Conservation (phyloP, 2,113 vertebrate species). For the Lycaon pictus region DNA sequence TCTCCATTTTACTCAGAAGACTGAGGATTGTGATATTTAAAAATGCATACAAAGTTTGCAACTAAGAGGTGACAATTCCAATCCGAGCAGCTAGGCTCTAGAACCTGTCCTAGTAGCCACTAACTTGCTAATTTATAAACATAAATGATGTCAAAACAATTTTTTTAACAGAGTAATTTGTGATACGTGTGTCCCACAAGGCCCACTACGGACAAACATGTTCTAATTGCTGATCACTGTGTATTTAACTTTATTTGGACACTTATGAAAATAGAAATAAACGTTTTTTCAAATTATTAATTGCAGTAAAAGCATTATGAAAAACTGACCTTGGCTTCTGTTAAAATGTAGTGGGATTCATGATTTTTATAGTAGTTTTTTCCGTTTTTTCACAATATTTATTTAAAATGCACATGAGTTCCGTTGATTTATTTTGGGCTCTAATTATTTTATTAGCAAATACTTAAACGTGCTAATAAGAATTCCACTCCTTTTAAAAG, state of each 20-base stretch:
- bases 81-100: neutral
- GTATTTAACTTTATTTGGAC: neutral
- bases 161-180: neutral
- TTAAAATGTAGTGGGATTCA: neutral
- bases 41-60: neutral
- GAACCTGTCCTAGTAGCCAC: neutral
- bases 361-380: neutral
- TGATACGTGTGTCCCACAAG: neutral
- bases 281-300: neutral
- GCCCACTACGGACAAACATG: neutral
- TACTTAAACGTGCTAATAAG: neutral
- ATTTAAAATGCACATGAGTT: neutral
- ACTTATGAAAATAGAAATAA: neutral
- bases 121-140: neutral
- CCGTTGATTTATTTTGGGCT: neutral
- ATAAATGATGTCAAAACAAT: accelerated
- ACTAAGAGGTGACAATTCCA: neutral
- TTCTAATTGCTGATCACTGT: neutral
- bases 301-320: neutral
- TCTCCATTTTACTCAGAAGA: neutral
- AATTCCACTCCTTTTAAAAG: conserved; percentile 1
- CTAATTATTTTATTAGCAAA: conserved; percentile 33
- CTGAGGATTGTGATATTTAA: neutral
- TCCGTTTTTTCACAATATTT: neutral
- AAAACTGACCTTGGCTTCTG: neutral